Percentiles rank a stretch among this genome's conserved stretches.
Evolutionary conservation across 2,888 invertebrate genomes (phyloP).

Genomic region (Meteorus colon): DNA sequence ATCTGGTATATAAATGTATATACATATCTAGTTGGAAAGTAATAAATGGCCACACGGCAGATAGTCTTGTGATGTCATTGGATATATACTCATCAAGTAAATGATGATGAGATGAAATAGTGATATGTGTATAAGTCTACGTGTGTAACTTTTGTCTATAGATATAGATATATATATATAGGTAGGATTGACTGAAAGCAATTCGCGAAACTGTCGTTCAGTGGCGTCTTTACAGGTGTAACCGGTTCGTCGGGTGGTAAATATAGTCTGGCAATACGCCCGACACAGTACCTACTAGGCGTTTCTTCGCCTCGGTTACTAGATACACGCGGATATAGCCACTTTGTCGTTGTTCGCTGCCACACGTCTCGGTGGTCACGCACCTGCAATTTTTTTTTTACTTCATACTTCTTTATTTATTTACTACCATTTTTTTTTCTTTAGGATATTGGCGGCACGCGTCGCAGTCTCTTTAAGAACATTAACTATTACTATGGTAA

Average conservation of each 20-base stretch:
- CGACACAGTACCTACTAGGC: slow-evolving; percentile 60
- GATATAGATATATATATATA: background rate
- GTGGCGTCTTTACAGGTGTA: slow-evolving; percentile 60
- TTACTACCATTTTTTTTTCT: background rate
- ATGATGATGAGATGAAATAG: background rate
- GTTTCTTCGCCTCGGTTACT: slow-evolving; percentile 56
- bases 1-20: background rate
- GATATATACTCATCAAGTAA: slow-evolving; percentile 1
- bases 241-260: slow-evolving; percentile 66
- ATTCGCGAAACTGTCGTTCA: slow-evolving; percentile 51
- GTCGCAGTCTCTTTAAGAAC: background rate
- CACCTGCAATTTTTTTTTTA: slow-evolving; percentile 26
- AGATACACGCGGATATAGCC: slow-evolving; percentile 45
- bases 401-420: background rate
- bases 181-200: slow-evolving; percentile 33
- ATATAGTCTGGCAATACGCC: slow-evolving; percentile 69
- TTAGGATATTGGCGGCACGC: background rate
- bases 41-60: background rate
- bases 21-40: slow-evolving; percentile 10
- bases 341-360: slow-evolving; percentile 30
- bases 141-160: background rate
- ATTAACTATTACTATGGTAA: slow-evolving; percentile 7
- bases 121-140: background rate
- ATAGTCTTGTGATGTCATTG: background rate
- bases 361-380: slow-evolving; percentile 40